phyloP scores from a whole-genome alignment of 53 echinoderm and acorn worm species.

The Holothuria leucospilota region DNA sequence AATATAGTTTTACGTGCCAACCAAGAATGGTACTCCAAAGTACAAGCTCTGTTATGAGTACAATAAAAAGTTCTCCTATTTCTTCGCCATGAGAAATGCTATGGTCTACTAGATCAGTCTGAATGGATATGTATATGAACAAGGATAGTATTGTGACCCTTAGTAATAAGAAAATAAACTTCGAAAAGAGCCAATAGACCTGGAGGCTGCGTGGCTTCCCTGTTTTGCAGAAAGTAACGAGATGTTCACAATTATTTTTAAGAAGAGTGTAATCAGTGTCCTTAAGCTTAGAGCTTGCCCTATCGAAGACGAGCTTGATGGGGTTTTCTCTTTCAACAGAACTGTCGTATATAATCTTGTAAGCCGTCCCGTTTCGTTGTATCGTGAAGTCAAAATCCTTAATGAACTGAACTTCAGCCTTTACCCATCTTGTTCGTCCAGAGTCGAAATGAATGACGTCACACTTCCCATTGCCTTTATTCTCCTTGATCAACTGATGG shows the following conservation, averaged over 20 bases:
- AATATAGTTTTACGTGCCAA: not conserved
- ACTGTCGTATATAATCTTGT: slow-evolving; percentile 21
- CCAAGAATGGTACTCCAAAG: not conserved
- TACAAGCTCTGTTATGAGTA: not conserved
- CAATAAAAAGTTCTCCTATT: not conserved
- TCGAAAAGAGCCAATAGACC: not conserved
- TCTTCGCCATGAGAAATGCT: not conserved
- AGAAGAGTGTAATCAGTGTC: not conserved
- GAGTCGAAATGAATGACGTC: slow-evolving; percentile 31
- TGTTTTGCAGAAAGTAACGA: slow-evolving; percentile 29
- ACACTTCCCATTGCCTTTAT: slow-evolving; percentile 25
- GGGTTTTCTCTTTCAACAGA: slow-evolving; percentile 12
- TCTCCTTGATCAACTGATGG: not conserved
- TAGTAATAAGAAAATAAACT: not conserved
- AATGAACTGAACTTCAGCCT: not conserved
- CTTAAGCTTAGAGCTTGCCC: slow-evolving; percentile 9
- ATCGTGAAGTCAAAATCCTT: slow-evolving; percentile 15
- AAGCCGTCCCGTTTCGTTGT: slow-evolving; percentile 5
- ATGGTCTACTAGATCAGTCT: not conserved
- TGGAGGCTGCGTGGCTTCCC: slow-evolving; percentile 14
- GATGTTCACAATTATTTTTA: slow-evolving; percentile 30
- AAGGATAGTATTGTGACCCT: not conserved
- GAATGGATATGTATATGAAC: not conserved
- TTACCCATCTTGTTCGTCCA: not conserved
- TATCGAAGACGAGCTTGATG: slow-evolving; percentile 16